Percentiles rank a stretch among this genome's conserved stretches.
Evolutionary conservation across 2,888 invertebrate species (phyloP).

Genomic region (Kuschelorhynchus macadamiae): DNA sequence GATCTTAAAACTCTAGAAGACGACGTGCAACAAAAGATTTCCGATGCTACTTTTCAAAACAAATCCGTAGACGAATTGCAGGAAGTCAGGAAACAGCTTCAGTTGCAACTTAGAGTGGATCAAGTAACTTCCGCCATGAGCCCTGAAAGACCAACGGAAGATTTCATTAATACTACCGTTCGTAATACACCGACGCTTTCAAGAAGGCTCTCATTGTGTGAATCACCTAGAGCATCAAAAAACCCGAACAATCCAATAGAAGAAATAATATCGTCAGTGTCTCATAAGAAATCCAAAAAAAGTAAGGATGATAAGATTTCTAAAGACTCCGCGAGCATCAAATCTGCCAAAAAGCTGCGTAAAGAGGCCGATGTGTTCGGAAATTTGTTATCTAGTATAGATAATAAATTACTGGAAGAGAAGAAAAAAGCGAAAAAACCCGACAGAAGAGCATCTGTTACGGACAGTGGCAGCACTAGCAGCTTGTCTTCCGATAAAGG

Average conservation of each 20-base stretch:
- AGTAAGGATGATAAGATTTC: conserved; percentile 15
- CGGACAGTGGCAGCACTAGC: conserved; percentile 20
- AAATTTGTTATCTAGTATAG: conserved; percentile 57
- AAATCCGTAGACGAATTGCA: conserved; percentile 71
- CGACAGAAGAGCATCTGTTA: conserved; percentile 40
- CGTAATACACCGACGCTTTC: conserved; percentile 52
- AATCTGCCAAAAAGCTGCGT: conserved; percentile 49
- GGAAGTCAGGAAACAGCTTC: conserved; percentile 69
- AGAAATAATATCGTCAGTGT: conserved; percentile 28
- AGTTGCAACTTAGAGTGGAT: conserved; percentile 67
- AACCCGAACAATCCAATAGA: conserved; percentile 21
- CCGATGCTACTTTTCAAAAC: conserved; percentile 55
- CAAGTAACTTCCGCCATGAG: conserved; percentile 41
- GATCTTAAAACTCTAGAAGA: conserved; percentile 62
- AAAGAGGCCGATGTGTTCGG: conserved; percentile 59
- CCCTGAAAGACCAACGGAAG: conserved; percentile 18
- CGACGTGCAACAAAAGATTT: conserved; percentile 57
- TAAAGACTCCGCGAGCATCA: conserved; percentile 7
- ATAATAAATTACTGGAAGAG: conserved; percentile 55
- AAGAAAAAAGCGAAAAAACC: conserved; percentile 51
- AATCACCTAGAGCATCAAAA: conserved; percentile 13
- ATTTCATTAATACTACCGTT: conserved; percentile 48
- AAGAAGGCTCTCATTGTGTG: conserved; percentile 3
- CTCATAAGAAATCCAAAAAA: conserved; percentile 24
- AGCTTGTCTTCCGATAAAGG: conserved; percentile 19